Evolutionary conservation across 37 sponge, comb jelly and placozoan genomes (phyloP), one percentile per base, ranked within the genome.

Genomic region (Theonella swinhoei): DNA sequence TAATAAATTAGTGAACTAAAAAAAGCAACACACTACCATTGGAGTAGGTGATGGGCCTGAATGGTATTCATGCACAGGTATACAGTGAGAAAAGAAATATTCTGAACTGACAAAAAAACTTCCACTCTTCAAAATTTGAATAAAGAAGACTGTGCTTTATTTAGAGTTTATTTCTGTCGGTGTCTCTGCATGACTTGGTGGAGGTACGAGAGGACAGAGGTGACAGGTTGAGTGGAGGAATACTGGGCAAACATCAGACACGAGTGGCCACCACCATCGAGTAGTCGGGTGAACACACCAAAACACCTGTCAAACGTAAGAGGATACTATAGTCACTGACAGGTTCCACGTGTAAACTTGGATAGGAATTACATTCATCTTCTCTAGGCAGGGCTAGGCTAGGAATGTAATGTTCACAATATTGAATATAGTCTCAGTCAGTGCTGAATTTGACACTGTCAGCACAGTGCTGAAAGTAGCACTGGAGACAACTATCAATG

Each of bases 171-270:
- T 30, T 31, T 43, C 7, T 23, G 72, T 84, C 34, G 62, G 26
- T 84, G 76, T 42, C 74, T 42, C 67, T 84, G 54, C 77, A 94
- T 76, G 36, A 90, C 42, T 39, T 75, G 75, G 26, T 87, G 85
- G 38, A 95, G 40, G 61, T 78, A 95, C 39, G 74, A 76, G 9
- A 95, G 92, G 17, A 95, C 88, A 0, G 92, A 81, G 2, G 80
- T 64, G 2, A 88, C 91, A 1, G 95, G 95, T 63, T 91, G 92
- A n/a, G 66, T 31, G 37, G 84, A 66, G 43, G 87, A 89, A 35
- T 80, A 73, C 74, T 95, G 92, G 7, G 92, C 92, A 85, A 95
- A 91, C 70, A 95, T 62, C 17, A 76, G 64, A 74, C 95, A 95
- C 36, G 88, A 76, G 83, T 82, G 82, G 0, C 87, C 84, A 42